phyloP scores from a whole-genome alignment of 2,888 invertebrate species.

The Acleris literana region DNA sequence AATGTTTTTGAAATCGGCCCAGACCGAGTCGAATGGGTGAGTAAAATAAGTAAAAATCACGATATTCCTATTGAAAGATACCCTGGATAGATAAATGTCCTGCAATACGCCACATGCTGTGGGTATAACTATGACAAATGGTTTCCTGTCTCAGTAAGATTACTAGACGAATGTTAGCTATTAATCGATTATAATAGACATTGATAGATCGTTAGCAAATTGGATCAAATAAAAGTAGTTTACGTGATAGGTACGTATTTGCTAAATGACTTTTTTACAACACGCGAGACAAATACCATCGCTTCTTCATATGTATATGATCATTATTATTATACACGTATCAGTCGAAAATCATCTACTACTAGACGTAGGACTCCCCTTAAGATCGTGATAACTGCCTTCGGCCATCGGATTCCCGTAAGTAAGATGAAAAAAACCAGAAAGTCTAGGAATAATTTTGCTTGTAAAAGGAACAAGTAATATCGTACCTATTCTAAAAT shows the following conservation, averaged over 20 bases:
- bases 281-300: too few relatives aligned
- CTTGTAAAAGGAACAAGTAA: background rate
- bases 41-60: too few relatives aligned
- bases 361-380: too few relatives aligned
- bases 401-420: too few relatives aligned
- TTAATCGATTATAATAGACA: conserved; percentile 8
- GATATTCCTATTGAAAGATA: background rate
- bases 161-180: conserved; percentile 2
- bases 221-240: background rate
- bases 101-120: background rate
- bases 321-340: too few relatives aligned
- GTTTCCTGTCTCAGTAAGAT: conserved; percentile 15
- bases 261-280: too few relatives aligned
- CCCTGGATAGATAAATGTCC: background rate
- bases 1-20: too few relatives aligned
- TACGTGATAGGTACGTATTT: background rate
- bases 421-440: background rate
- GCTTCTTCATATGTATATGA: too few relatives aligned
- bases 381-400: too few relatives aligned
- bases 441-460: background rate
- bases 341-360: too few relatives aligned
- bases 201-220: conserved; percentile 1
- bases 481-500: conserved; percentile 2
- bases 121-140: conserved; percentile 13
- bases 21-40: too few relatives aligned